A percentile compares a stretch with the other conserved stretches of the same genome.
These are phyloP conservation scores for Poecilia wingei DNA, from an alignment of 2,797 vertebrate species.

Conservation along the genomic window DNA sequence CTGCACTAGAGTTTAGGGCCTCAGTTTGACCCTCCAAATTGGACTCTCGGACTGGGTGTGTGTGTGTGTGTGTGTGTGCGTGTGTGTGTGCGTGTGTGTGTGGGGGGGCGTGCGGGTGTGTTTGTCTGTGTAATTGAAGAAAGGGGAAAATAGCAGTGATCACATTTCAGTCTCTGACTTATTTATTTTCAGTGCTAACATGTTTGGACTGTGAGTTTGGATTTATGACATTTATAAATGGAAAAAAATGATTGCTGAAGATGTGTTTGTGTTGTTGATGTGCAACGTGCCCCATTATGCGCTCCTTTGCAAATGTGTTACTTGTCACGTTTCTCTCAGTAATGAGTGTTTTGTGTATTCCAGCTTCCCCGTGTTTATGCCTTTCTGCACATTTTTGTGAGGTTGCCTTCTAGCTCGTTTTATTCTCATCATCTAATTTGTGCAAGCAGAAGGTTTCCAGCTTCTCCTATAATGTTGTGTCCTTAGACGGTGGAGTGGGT, in stretches of 20 bases:
- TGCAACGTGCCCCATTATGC: conserved; percentile 24
- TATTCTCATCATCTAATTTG: conserved; percentile 43
- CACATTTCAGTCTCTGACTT: conserved; percentile 42
- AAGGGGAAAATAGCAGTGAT: conserved; percentile 43
- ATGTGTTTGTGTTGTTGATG: conserved; percentile 22
- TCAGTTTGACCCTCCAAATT: conserved; percentile 50
- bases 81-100: conserved; percentile 12
- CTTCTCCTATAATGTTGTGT: conserved; percentile 38
- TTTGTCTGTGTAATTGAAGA: conserved; percentile 6
- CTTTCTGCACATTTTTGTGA: conserved; percentile 40
- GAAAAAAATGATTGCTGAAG: conserved; percentile 4
- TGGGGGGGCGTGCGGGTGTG: background rate
- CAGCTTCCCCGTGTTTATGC: conserved; percentile 34
- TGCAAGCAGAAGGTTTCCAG: conserved; percentile 41
- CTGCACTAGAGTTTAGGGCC: conserved; percentile 57
- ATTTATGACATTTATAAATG: conserved; percentile 39
- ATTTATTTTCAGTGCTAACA: conserved; percentile 51
- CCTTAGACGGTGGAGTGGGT: conserved; percentile 38
- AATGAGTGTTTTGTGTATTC: conserved; percentile 49
- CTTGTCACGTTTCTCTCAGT: background rate
- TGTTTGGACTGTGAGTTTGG: conserved; percentile 34
- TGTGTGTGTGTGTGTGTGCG: conserved; percentile 2
- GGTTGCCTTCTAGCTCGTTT: conserved; percentile 19
- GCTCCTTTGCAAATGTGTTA: conserved; percentile 43
- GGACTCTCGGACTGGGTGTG: conserved; percentile 34